Percentiles rank a stretch among this genome's conserved stretches.
These are phyloP conservation scores for Watsonalla cultraria DNA, from an alignment of 2,888 invertebrate species.

Conservation along the genomic window DNA sequence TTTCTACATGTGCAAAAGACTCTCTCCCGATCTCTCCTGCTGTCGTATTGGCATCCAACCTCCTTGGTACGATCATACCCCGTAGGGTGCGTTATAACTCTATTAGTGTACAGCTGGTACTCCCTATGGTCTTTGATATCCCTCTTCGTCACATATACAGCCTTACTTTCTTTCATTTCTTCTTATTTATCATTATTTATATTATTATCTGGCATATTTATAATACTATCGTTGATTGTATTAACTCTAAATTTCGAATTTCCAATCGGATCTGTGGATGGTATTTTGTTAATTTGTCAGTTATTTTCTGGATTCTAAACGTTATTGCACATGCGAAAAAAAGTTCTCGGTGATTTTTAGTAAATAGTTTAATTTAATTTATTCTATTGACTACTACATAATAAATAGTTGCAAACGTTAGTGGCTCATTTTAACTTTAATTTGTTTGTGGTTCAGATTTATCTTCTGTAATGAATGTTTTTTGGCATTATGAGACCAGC, in stretches of 20 bases:
- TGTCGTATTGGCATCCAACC: conserved; percentile 42
- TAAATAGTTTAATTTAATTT: too few relatives aligned
- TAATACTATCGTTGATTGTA: conserved; percentile 9
- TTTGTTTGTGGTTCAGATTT: too few relatives aligned
- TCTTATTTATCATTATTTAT: conserved; percentile 46
- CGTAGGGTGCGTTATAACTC: conserved; percentile 6
- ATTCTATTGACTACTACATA: too few relatives aligned
- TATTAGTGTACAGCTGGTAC: conserved; percentile 17
- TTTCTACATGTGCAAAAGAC: conserved; percentile 31
- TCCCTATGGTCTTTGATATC: conserved; percentile 19
- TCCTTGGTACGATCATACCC: conserved; percentile 25
- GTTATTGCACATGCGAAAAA: too few relatives aligned
- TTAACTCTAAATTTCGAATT: not conserved
- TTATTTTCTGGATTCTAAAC: too few relatives aligned
- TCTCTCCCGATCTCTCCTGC: conserved; percentile 27
- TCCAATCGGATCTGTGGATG: not conserved
- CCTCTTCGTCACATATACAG: conserved; percentile 36
- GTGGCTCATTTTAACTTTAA: too few relatives aligned
- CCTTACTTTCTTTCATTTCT: conserved; percentile 51
- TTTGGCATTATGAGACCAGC: too few relatives aligned
- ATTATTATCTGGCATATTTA: conserved; percentile 18
- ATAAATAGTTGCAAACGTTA: too few relatives aligned
- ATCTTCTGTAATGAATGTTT: too few relatives aligned
- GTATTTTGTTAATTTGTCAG: not conserved
- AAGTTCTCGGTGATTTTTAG: too few relatives aligned